Evolutionary conservation across 2,888 invertebrate species (phyloP), one percentile per base, ranked within the genome.

Genomic region (Dasysyrphus albostriatus): DNA sequence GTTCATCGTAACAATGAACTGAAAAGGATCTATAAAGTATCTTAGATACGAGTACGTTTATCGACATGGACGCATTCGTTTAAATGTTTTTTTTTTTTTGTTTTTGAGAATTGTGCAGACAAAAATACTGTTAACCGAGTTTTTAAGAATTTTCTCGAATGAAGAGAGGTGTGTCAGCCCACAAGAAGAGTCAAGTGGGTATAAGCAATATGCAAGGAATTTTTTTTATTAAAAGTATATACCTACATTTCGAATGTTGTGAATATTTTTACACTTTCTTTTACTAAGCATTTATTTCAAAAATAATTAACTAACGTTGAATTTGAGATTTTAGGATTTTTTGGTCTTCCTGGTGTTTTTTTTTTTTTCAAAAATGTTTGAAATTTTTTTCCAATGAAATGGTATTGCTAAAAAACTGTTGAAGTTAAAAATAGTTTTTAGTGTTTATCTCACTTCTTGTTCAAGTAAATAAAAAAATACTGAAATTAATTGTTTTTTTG

Each of bases 1-100:
- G 42, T 82, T 77, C 82, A 56, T 61, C 74, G 82, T 87, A 78
- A 87, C 85, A 82, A 87, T 87, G 82, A 82, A 82, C 82, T 69
- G 56, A 56, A 69, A 39, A 82, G 69, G 63, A 78, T 74, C 56
- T 69, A 32, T 32, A 39, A 42, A n/a, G 34, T 51, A 29, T 58
- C 12, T 12, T 14, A 9, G 29, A 12, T 9, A 34, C 12, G n/a
- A n/a, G 7, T 1, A 44, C n/a, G 8, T 39, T 32, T 44, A 37
- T 51, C n/a, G 24, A 24, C 19, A 70, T 73, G 37, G 69, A 73
- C 32, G 63, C 16, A 56, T 42, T 12, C 39, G 16, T 16, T 59
- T 59, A 59, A 61, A 61, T 76, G 69, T 10, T 16, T 56, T 56
- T 44, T 59, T 59, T 39, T 32, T 32, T 32, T 32, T 32, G 3